phyloP scores from a whole-genome alignment of 2,113 vertebrate genomes.

The Brienomyrus brachyistius region DNA sequence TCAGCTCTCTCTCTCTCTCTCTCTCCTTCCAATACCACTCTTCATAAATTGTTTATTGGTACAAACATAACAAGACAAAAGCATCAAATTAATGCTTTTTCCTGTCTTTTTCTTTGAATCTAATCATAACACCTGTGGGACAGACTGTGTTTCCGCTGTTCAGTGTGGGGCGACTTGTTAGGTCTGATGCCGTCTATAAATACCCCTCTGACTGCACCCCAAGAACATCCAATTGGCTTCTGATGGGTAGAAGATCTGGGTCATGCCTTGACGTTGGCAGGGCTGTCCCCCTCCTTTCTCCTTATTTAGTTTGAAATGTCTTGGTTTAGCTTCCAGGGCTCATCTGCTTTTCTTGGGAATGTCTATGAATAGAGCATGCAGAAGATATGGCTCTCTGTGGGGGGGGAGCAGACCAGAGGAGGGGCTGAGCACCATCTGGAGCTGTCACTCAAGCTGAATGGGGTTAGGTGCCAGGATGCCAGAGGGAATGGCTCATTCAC shows the following conservation, averaged over 20 bases:
- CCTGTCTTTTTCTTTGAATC: background rate
- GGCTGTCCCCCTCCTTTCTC: background rate
- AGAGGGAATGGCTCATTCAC: background rate
- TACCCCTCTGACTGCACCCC: background rate
- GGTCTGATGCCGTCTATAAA: background rate
- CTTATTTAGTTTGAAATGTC: conserved; percentile 27
- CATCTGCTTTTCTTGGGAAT: conserved; percentile 18
- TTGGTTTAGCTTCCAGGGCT: conserved; percentile 6
- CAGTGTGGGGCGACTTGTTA: background rate
- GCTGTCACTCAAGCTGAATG: conserved; percentile 11
- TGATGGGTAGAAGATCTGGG: background rate
- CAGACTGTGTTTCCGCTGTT: background rate
- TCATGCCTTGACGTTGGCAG: background rate
- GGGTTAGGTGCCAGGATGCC: background rate
- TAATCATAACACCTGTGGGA: background rate
- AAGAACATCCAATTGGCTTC: background rate
- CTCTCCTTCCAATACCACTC: background rate
- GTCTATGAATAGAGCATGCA: conserved; percentile 23
- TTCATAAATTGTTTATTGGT: background rate
- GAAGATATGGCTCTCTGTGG: background rate
- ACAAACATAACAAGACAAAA: background rate
- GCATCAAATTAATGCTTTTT: background rate
- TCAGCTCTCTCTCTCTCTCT: background rate
- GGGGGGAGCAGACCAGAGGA: background rate
- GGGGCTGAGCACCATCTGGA: background rate